These are phyloP conservation scores for Stylophora pistillata DNA, from an alignment of 64 coral and sea anemone genomes.

Conservation along the genomic window DNA sequence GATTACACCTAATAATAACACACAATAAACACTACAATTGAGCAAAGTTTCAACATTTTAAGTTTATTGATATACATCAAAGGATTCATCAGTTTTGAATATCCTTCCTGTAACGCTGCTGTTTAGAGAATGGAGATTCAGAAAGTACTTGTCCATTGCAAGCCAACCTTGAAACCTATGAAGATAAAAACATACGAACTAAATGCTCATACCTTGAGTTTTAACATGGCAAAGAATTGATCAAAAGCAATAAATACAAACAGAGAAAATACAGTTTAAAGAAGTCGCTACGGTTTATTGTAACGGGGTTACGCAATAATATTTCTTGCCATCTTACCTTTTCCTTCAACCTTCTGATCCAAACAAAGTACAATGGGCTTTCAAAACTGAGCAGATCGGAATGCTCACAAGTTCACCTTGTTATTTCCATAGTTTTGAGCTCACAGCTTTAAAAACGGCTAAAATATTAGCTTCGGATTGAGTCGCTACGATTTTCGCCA, in stretches of 20 bases:
- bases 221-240: slow-evolving; percentile 29
- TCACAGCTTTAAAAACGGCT: too few relatives aligned
- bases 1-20: slow-evolving; percentile 39
- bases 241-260: slow-evolving; percentile 33
- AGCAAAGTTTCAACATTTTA: slow-evolving; percentile 46
- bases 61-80: slow-evolving; percentile 43
- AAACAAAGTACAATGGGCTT: slow-evolving; percentile 28
- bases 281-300: slow-evolving; percentile 42
- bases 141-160: neutral
- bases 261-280: slow-evolving; percentile 28
- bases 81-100: slow-evolving; percentile 4
- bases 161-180: slow-evolving; percentile 22
- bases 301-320: slow-evolving; percentile 28
- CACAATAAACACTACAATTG: slow-evolving; percentile 53
- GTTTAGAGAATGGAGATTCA: slow-evolving; percentile 2
- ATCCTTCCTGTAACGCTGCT: slow-evolving; percentile 37
- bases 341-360: slow-evolving; percentile 20
- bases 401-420: too few relatives aligned
- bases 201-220: slow-evolving; percentile 31
- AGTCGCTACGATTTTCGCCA: too few relatives aligned
- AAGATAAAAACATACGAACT: neutral
- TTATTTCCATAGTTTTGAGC: too few relatives aligned
- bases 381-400: slow-evolving; percentile 11
- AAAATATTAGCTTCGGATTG: too few relatives aligned
- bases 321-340: slow-evolving; percentile 38